Evolutionary conservation across 2,113 vertebrate species (phyloP).

Genomic region (Delphinus delphis): DNA sequence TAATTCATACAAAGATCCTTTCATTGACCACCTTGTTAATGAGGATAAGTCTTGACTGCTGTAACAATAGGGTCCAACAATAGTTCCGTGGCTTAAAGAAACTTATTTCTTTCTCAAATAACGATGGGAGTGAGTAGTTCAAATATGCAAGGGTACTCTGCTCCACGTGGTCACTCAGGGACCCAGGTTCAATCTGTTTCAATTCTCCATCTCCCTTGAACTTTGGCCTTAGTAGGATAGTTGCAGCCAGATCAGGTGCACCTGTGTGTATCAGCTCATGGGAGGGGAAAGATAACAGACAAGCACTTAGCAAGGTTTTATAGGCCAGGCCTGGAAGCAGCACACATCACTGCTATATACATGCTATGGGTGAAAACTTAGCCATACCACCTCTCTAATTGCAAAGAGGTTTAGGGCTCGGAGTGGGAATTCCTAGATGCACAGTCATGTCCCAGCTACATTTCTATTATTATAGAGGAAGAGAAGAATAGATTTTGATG

Average conservation of each 20-base stretch:
- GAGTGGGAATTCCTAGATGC: neutral
- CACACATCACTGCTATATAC: neutral
- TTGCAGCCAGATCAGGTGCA: neutral
- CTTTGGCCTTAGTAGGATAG: neutral
- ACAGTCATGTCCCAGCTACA: neutral
- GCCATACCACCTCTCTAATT: neutral
- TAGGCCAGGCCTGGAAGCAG: neutral
- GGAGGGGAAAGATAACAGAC: neutral
- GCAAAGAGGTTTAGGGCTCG: neutral
- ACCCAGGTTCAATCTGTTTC: neutral
- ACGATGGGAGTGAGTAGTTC: neutral
- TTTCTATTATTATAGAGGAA: neutral
- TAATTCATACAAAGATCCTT: neutral
- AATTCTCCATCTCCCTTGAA: neutral
- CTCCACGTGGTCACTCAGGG: neutral
- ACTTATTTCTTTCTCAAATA: neutral
- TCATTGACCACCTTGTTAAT: neutral
- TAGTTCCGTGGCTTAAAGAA: neutral
- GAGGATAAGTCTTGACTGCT: neutral
- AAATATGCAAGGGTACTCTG: neutral
- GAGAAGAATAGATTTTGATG: neutral
- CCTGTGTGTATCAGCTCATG: neutral
- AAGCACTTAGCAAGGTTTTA: neutral
- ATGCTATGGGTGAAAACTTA: neutral
- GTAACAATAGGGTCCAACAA: neutral